Evolutionary conservation across 2,888 invertebrate species (phyloP), one percentile per base, ranked within the genome.

Genomic region (Drosophila siamana): DNA sequence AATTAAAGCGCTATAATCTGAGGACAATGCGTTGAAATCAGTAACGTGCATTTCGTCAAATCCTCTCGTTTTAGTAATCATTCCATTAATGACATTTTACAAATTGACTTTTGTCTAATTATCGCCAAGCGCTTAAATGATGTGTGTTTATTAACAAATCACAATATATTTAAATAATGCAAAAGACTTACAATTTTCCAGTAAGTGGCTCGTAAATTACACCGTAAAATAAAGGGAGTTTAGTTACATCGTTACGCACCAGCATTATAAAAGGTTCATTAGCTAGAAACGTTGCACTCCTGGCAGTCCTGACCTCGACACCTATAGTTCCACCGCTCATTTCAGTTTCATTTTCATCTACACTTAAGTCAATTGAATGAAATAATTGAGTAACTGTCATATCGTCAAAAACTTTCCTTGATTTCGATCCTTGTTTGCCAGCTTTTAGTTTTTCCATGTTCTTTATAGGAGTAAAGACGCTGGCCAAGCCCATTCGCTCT

Each of bases 151-250:
- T 33, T 33, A n/a, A 33, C n/a, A n/a, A 33, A 33, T 33, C 5
- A 33, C n/a, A 33, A 33, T 33, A 4, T n/a, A 33, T 33, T 33
- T 33, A 11, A 33, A 5, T n/a, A n/a, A n/a, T 33, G n/a, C n/a
- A 33, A n/a, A n/a, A 11, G 0, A n/a, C 33, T 33, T 28, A 28
- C 8, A 28, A 9, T 28, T 3, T 6, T 19, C 8, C 16, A 4
- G 8, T 4, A 5, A 30, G 22, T 9, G 43, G 13, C n/a, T 30
- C 43, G 16, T 41, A 26, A 28, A 52, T 52, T 16, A 28, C 11
- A n/a, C 52, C 52, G 15, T 28, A 52, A 4, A 52, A 26, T 2
- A 52, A n/a, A 5, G 28, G 28, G n/a, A 52, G 28, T n/a, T 52
- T 41, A 2, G 40, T 41, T 19, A 52, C n/a, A 41, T 41, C 40